Evolutionary conservation across 30 jellyfish, hydroid and myxozoan genomes (phyloP).

Genomic region (Aurelia aurita complex sp. Pacific): DNA sequence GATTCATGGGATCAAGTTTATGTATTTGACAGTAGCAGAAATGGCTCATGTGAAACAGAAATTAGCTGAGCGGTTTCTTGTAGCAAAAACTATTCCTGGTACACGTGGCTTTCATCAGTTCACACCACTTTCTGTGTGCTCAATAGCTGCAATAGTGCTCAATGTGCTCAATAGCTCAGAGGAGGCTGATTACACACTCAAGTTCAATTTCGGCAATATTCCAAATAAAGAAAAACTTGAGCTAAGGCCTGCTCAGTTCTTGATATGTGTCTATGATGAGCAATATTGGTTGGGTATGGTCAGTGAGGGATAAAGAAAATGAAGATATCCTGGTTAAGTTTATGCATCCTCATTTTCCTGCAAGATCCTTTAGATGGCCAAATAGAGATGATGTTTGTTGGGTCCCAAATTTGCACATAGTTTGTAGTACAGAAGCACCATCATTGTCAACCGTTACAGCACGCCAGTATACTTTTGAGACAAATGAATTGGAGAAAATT

Average conservation of each 20-base stretch:
- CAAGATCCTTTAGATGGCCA: conserved; percentile 4
- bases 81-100: too few species aligned
- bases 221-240: background rate
- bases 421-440: too few species aligned
- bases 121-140: too few species aligned
- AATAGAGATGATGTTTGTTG: conserved; percentile 16
- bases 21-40: too few species aligned
- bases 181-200: conserved; percentile 1
- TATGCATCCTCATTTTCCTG: conserved; percentile 16
- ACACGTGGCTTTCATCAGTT: too few species aligned
- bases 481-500: too few species aligned
- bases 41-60: too few species aligned
- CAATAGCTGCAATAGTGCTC: too few species aligned
- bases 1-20: too few species aligned
- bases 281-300: background rate
- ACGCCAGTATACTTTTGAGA: too few species aligned
- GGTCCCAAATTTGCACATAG: conserved; percentile 7
- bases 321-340: background rate
- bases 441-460: too few species aligned
- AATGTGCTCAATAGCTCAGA: background rate
- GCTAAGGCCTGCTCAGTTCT: background rate
- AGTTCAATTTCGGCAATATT: background rate
- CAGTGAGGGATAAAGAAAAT: background rate
- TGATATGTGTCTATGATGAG: background rate
- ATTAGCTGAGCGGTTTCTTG: too few species aligned